Conservation (phyloP, 1,140 invertebrate genomes). For the Lamellibrachia luymesi region DNA sequence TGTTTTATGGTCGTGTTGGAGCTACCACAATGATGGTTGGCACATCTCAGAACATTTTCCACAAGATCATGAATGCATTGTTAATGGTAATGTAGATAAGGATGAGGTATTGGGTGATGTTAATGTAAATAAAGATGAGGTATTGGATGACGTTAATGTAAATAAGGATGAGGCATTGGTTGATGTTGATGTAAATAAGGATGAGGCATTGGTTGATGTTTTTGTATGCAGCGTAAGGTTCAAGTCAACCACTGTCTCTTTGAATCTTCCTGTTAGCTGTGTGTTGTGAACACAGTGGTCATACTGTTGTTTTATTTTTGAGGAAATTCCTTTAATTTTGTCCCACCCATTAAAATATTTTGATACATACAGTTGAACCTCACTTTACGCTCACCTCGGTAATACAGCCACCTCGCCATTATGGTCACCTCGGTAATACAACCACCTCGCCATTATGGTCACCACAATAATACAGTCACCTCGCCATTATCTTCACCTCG, state of each 20-base stretch:
- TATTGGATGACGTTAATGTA: neutral
- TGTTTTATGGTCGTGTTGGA: neutral
- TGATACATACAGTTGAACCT: too few relatives aligned
- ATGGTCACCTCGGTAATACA: too few relatives aligned
- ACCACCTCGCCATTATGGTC: too few relatives aligned
- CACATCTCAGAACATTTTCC: neutral
- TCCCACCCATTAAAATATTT: too few relatives aligned
- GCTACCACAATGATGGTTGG: neutral
- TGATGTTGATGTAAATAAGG: too few relatives aligned
- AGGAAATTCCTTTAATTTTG: too few relatives aligned
- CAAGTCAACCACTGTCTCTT: neutral
- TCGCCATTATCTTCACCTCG: too few relatives aligned
- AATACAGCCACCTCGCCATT: too few relatives aligned
- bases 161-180: neutral
- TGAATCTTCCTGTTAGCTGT: neutral
- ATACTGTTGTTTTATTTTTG: too few relatives aligned
- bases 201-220: neutral
- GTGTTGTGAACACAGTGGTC: neutral
- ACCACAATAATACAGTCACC: too few relatives aligned
- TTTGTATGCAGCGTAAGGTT: neutral
- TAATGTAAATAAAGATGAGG: neutral
- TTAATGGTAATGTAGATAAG: neutral
- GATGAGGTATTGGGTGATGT: neutral
- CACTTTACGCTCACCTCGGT: too few relatives aligned
- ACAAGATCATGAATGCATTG: neutral